phyloP scores from a whole-genome alignment of 2,888 invertebrate genomes.

The Cosmia pyralina region DNA sequence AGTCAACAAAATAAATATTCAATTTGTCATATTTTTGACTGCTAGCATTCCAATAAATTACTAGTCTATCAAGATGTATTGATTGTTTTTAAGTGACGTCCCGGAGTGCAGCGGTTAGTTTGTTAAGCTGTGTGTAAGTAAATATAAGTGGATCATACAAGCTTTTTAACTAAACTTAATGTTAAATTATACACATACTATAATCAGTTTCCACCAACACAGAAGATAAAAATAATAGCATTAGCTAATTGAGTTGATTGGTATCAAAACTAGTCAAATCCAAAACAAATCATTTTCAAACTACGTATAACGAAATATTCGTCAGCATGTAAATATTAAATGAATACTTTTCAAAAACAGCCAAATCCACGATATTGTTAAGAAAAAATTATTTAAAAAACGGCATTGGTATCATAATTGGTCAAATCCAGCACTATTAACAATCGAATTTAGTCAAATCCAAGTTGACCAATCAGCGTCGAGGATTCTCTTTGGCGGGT shows the following conservation, averaged over 20 bases:
- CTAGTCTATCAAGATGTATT: neutral
- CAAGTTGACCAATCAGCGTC: no score
- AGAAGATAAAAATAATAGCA: slow-evolving; percentile 33
- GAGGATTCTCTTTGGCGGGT: no score
- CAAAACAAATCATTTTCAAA: no score
- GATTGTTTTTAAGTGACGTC: slow-evolving; percentile 1
- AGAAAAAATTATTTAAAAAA: no score
- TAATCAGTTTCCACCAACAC: slow-evolving; percentile 31
- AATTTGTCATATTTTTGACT: neutral
- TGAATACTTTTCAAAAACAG: no score
- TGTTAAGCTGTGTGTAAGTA: slow-evolving; percentile 46
- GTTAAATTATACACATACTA: slow-evolving; percentile 44
- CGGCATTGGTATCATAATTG: no score
- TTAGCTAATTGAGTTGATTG: slow-evolving; percentile 43
- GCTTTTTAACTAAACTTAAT: slow-evolving; percentile 38
- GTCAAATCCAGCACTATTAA: no score
- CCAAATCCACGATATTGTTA: no score
- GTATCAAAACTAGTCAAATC: no score
- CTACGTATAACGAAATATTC: no score
- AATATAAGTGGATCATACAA: slow-evolving; percentile 51
- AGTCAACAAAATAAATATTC: neutral
- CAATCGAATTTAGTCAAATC: no score
- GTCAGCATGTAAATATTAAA: no score
- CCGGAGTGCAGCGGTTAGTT: slow-evolving; percentile 18
- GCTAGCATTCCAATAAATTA: neutral